Conservation (phyloP, 2,113 vertebrate species). For the Bucco capensis region DNA sequence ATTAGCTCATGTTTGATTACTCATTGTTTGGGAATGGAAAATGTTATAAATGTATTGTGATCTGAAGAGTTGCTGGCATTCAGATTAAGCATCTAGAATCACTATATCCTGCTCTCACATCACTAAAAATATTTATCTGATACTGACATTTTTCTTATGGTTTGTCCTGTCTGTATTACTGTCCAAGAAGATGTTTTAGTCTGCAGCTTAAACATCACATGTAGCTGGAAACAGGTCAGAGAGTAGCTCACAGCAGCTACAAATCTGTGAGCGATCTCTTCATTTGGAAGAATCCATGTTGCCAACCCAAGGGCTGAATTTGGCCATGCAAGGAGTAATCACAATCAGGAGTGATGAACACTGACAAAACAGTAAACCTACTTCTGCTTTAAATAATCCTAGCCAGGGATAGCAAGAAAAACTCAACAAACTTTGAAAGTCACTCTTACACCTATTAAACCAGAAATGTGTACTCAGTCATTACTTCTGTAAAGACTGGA, state of each 20-base stretch:
- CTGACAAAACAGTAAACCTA: not conserved
- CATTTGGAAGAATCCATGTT: not conserved
- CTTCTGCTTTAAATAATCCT: not conserved
- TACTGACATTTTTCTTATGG: not conserved
- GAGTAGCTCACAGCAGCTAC: not conserved
- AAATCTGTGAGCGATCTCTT: not conserved
- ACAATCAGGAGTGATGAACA: not conserved
- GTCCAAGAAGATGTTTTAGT: not conserved
- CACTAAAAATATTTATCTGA: not conserved
- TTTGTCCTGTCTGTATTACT: not conserved
- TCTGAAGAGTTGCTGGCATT: not conserved
- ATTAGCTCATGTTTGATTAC: constrained; percentile 44
- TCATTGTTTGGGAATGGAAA: constrained; percentile 36
- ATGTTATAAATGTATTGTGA: not conserved
- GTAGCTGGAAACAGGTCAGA: not conserved
- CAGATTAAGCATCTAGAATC: not conserved
- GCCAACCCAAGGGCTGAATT: not conserved
- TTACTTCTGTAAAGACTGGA: not conserved
- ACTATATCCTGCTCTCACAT: not conserved
- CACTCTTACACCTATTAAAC: not conserved
- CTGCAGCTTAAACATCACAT: not conserved
- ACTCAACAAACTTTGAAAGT: not conserved
- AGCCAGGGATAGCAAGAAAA: not conserved
- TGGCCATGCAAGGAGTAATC: not conserved
- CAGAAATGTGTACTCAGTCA: not conserved